Percentiles rank a stretch among this genome's conserved stretches.
These are phyloP conservation scores for Cottus gobio DNA, from an alignment of 2,113 vertebrate species.

Conservation along the genomic window DNA sequence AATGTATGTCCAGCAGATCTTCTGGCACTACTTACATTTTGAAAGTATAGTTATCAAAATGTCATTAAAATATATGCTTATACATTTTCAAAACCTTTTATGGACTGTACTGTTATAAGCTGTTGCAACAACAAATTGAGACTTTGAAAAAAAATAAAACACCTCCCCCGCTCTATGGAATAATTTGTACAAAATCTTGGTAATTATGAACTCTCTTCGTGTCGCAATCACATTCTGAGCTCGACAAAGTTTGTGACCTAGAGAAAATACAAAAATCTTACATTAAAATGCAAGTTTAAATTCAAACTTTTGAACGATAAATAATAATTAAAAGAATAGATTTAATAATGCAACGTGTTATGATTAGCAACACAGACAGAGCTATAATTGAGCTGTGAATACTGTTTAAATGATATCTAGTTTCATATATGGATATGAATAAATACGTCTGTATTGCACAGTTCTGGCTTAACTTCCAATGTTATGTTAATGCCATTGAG, in stretches of 20 bases:
- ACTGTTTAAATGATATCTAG: no score
- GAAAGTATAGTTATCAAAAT: neutral
- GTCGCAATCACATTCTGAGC: no score
- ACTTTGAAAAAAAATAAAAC: neutral
- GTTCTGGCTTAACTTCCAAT: no score
- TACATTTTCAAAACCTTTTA: neutral
- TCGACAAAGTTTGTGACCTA: no score
- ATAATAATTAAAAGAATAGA: neutral
- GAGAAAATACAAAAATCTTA: no score
- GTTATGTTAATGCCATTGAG: no score
- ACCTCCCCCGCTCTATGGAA: neutral
- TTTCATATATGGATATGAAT: no score
- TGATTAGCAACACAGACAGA: neutral
- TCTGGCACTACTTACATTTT: neutral
- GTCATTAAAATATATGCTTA: neutral
- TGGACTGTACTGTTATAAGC: neutral
- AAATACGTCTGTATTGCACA: no score
- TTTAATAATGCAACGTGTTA: neutral
- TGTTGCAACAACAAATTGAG: neutral
- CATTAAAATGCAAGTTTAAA: neutral
- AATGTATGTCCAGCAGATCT: neutral
- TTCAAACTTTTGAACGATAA: neutral
- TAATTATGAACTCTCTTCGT: neutral
- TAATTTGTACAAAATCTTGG: neutral
- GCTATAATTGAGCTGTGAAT: no score